Percentiles rank a stretch among this genome's conserved stretches.
phyloP scores from a whole-genome alignment of 2,888 invertebrate species.

The Dysmachus trigonus region DNA sequence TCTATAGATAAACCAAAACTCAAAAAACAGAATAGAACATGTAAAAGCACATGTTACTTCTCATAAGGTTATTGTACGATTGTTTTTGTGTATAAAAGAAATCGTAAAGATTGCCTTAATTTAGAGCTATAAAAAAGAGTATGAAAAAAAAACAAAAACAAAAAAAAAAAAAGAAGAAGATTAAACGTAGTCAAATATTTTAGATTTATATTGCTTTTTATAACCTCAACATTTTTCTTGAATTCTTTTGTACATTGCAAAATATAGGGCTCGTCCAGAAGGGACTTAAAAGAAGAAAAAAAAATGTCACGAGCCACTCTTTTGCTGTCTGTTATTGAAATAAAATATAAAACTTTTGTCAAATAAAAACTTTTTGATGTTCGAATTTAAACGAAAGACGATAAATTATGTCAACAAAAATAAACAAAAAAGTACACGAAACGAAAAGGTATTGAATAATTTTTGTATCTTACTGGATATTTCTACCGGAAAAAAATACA shows the following conservation, averaged over 20 bases:
- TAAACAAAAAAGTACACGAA: neutral
- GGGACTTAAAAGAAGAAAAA: neutral
- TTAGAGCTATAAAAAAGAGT: neutral
- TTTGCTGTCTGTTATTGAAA: constrained; percentile 41
- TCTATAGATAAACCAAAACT: neutral
- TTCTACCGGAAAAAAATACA: neutral
- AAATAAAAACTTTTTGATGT: constrained; percentile 11
- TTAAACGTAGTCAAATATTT: neutral
- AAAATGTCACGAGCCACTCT: neutral
- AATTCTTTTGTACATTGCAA: constrained; percentile 46
- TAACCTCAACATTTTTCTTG: constrained; percentile 45
- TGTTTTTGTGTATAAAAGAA: constrained; percentile 26
- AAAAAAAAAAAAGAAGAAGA: neutral
- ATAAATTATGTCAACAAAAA: constrained; percentile 4
- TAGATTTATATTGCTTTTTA: neutral
- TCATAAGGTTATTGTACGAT: neutral
- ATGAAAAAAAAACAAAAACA: neutral
- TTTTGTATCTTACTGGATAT: neutral
- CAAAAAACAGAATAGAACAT: neutral
- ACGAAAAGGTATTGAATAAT: constrained; percentile 30
- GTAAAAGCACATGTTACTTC: neutral
- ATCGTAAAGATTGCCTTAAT: constrained; percentile 7
- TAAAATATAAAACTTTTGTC: constrained; percentile 35
- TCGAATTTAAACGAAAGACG: constrained; percentile 24
- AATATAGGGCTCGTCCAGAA: neutral